Evolutionary conservation across 2,797 vertebrate genomes (phyloP).

Genomic region (Antrozous pallidus): DNA sequence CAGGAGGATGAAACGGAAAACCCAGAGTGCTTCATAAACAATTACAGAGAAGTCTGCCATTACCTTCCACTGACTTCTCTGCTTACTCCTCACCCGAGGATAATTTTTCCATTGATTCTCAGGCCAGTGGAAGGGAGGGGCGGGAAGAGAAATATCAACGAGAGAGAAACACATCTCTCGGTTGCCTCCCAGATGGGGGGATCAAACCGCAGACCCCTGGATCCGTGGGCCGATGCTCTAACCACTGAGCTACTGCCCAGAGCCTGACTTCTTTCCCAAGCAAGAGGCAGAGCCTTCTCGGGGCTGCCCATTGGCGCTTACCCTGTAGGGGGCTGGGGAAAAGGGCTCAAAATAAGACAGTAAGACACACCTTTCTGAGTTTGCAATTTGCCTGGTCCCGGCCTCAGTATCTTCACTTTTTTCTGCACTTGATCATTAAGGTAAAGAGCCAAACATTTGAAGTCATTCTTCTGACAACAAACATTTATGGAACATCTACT

Average conservation of each 20-base stretch:
- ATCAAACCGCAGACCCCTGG: no score
- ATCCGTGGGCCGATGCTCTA: no score
- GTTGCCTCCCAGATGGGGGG: no score
- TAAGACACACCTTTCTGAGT: neutral
- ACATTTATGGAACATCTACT: neutral
- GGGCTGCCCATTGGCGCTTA: neutral
- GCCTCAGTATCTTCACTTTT: neutral
- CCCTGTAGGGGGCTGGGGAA: neutral
- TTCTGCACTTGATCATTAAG: neutral
- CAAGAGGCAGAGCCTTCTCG: neutral
- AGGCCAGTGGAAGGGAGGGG: no score
- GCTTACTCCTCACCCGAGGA: no score
- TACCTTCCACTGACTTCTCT: neutral
- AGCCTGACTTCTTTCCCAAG: neutral
- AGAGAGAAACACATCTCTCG: no score
- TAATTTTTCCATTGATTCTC: no score
- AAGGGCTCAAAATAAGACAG: neutral
- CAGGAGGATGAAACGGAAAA: neutral
- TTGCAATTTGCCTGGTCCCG: neutral
- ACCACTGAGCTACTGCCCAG: no score
- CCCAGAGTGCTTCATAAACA: neutral
- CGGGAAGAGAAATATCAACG: no score
- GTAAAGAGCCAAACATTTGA: neutral
- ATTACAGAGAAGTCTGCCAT: neutral
- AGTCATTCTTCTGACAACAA: neutral